phyloP scores from a whole-genome alignment of 2,113 vertebrate genomes.

The Edolisoma coerulescens region DNA sequence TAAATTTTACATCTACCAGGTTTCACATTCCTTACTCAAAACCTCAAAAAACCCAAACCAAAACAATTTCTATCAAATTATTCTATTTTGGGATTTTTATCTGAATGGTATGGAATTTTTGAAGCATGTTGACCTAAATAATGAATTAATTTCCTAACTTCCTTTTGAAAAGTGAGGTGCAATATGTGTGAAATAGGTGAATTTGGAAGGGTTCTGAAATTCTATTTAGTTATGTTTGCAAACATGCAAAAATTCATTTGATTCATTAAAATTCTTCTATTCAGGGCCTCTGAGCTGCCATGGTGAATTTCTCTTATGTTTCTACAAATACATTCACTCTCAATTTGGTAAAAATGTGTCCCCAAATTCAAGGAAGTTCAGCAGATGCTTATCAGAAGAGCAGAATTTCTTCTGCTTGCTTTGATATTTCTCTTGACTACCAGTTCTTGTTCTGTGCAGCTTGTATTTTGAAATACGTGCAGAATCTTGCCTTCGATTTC shows the following conservation, averaged over 20 bases:
- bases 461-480: background rate
- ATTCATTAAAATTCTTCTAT: background rate
- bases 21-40: background rate
- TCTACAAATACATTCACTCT: background rate
- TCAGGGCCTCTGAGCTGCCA: background rate
- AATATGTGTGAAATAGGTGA: background rate
- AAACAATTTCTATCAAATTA: background rate
- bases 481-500: background rate
- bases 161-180: background rate
- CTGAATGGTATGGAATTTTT: background rate
- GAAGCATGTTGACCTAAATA: background rate
- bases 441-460: background rate
- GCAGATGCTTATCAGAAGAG: background rate
- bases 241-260: background rate
- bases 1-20: background rate
- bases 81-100: background rate
- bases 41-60: background rate
- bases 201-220: background rate
- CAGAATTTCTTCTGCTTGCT: background rate
- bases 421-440: background rate
- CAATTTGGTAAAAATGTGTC: background rate
- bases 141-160: background rate
- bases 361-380: background rate
- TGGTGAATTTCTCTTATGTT: background rate
- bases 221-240: background rate